A percentile compares a stretch with the other conserved stretches of the same genome.
Conservation (phyloP, 2,113 vertebrate genomes). For the Oxyruncus cristatus region DNA sequence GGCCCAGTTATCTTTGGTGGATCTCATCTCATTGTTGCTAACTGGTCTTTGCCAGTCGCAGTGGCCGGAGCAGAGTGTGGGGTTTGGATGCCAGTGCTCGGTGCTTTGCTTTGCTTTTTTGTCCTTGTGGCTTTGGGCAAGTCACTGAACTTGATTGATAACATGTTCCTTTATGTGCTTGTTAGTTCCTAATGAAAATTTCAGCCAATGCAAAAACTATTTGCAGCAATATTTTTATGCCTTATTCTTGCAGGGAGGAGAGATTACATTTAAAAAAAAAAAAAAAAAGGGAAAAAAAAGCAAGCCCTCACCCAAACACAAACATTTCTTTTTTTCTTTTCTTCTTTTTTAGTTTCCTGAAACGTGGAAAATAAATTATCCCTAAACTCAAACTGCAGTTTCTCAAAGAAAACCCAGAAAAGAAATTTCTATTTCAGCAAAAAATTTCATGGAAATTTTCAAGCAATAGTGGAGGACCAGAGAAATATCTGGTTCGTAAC, state of each 20-base stretch:
- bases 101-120: not conserved
- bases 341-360: not conserved
- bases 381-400: not conserved
- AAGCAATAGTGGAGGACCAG: not conserved
- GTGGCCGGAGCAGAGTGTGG: not conserved
- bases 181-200: not conserved
- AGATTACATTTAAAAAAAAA: not conserved
- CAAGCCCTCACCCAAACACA: not conserved
- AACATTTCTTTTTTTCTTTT: not conserved
- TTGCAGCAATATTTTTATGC: not conserved
- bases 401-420: not conserved
- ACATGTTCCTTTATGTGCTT: not conserved
- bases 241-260: not conserved
- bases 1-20: not conserved
- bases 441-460: not conserved
- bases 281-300: fast-evolving
- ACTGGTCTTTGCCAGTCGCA: not conserved
- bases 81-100: not conserved
- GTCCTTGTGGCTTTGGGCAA: constrained; percentile 31
- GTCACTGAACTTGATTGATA: not conserved
- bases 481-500: not conserved
- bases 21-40: not conserved
- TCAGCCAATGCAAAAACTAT: not conserved
- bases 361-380: not conserved
- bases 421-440: not conserved